Base-by-base conservation (phyloP, 2,888 invertebrate genomes). In the Spodoptera exigua region DNA sequence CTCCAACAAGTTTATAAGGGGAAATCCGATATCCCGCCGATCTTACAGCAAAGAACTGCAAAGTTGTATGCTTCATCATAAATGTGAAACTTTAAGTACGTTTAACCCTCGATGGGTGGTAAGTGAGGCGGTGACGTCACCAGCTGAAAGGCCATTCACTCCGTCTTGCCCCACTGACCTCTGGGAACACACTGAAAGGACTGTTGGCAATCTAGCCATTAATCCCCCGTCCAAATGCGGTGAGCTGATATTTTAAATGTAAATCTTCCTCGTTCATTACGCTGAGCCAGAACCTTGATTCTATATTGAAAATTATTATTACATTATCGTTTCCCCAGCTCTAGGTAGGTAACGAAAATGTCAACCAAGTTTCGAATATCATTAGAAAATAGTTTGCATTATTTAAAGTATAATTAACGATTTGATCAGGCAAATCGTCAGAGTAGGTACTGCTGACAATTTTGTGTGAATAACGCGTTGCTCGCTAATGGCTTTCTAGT, bases 151-250 rank as follows among this genome's bases (percentile, higher is more conserved):
- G 85, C 76, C 85, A 69, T 84, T 85, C 79, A 84, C 82, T 72
- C 78, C 73, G 76, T 75, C 74, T 80, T 83, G 85, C 66, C 86
- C 86, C 80, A 86, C 76, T 84, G 74, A 82, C 82, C 82, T 73
- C 69, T 68, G 69, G 66, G 45, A 62, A 64, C 62, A 65, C 66
- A 61, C 72, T 74, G 72, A 73, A 80, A 76, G 76, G 68, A 76
- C 70, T 63, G 62, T 66, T 68, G 61, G 37, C 52, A 65, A 55
- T 67, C 48, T 37, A 76, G 67, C 70, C 70, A 78, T 74, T 73
- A 78, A 75, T 72, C 69, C 66, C 62, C 58, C 52, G 49, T 70
- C 56, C 58, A 62, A 78, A 69, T 63, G 49, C 56, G 63, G 58
- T 66, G 37, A 63, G 37, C 65, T 63, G 51, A 59, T 45, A 60